Base-by-base conservation (phyloP, 1,140 invertebrate species). In the Cryptotermes secundus region DNA sequence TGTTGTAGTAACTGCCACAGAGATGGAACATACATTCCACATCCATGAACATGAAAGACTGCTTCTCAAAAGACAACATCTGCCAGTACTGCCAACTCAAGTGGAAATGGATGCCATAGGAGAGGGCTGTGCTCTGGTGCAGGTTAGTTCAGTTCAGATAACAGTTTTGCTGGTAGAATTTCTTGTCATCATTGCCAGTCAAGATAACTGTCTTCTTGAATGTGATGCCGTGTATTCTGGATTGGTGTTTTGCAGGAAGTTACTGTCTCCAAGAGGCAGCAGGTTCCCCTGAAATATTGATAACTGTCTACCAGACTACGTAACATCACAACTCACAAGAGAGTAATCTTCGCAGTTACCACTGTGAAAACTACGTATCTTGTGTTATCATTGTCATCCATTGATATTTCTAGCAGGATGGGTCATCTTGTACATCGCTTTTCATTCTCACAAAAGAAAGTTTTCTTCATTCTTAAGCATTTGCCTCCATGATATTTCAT, bases 101-200 rank as follows among this genome's bases (percentile, higher is more conserved):
- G 87, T 93, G 0, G 89, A 91, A 34, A 87, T 93, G 7, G 89
- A 89, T 49, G 90, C 90, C 26, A 88, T 89, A 42, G 94, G 94
- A 14, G 88, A 90, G 34, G 94, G 94, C 34, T 94, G 93, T 87
- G 90, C 92, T 84, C 87, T 94, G 42, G 88, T 92, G 6, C 93
- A 92, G 87, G 92, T 92, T 88, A 85, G 84, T 81, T 45, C 80
- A 0, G 2, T 31, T 31, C 35, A 42, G 9, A 2, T 82, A n/a
- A 42, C 31, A 16, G n/a, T 22, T 14, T 34, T 35, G 12, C n/a
- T 35, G 26, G 31, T 34, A 4, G 3, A 3, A 79, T n/a, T n/a
- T 79, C 4, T 19, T 7, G 16, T 79, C 65, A 26, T n/a, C 24
- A 79, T n/a, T 79, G 24, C 4, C 24, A 79, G 24, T 7, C 34